phyloP scores from a whole-genome alignment of 2,888 invertebrate species.

The Latrodectus elegans region DNA sequence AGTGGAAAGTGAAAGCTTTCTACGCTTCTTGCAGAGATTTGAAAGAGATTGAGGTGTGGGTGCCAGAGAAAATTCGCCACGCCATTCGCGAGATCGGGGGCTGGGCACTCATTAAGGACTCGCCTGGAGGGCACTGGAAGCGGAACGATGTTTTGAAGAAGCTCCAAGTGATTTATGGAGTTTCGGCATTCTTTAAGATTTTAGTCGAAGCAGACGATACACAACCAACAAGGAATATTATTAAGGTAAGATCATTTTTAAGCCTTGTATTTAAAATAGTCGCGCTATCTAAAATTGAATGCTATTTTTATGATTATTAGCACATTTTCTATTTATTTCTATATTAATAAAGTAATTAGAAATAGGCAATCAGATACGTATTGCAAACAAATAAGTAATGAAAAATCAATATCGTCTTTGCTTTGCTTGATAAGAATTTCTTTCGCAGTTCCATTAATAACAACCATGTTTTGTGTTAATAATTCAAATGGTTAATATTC shows the following conservation, averaged over 20 bases:
- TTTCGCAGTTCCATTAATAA: too few species aligned
- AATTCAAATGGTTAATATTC: too few species aligned
- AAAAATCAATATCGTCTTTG: too few species aligned
- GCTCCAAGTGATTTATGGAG: conserved; percentile 77
- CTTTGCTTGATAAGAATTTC: too few species aligned
- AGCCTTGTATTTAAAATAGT: too few species aligned
- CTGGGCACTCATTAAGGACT: conserved; percentile 71
- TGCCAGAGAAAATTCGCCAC: conserved; percentile 77
- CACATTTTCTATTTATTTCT: too few species aligned
- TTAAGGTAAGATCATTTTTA: conserved; percentile 74
- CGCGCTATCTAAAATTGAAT: too few species aligned
- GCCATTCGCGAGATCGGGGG: conserved; percentile 77
- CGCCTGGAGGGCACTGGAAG: conserved; percentile 68
- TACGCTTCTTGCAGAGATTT: conserved; percentile 79
- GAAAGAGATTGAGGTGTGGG: conserved; percentile 72
- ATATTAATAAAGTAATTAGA: too few species aligned
- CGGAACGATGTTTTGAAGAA: conserved; percentile 74
- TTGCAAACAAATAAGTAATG: too few species aligned
- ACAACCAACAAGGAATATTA: conserved; percentile 76
- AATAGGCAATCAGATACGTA: too few species aligned
- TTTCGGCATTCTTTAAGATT: conserved; percentile 78
- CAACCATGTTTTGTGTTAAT: too few species aligned
- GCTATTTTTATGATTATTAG: too few species aligned
- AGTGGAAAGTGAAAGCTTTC: conserved; percentile 79
- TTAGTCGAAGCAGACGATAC: conserved; percentile 78